Base-by-base conservation (phyloP, 2,888 invertebrate species). In the Hydropsyche betteni region DNA sequence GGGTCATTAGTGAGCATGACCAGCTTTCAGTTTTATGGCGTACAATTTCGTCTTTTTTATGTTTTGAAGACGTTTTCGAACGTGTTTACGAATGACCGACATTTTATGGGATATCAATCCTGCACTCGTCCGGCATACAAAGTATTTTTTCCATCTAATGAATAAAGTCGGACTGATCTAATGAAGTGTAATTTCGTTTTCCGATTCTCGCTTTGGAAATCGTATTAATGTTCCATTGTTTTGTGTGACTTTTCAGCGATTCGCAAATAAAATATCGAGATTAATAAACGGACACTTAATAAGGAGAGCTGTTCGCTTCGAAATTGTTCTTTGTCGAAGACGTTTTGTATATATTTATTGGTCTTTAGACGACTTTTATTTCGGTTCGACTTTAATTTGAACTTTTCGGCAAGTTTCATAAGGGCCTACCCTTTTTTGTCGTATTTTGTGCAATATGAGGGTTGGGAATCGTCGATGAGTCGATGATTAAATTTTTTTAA, bases 91-190 rank as follows among this genome's bases (percentile, higher is more conserved):
- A 24, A 14, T 24, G 58, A 44, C 10, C 16, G 16, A 24, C 58
- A 24, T 58, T 58, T 58, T 58, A 58, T 58, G 58, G 58, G 58
- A 16, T 58, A 58, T 58, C 58, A 58, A 24, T 58, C 24, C 58
- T 58, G 53, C 53, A 53, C 53, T 53, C 53, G 53, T n/a, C 53
- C 14, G 14, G 12, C 12, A 53, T 53, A 53, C 53, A 53, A 53
- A 53, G 53, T 53, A 14, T 53, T 53, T 53, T 53, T 53, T 53
- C 14, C 58, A 24, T 8, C 44, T 10, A 44, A 44, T 44, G 44
- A 8, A 44, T 44, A 44, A 44, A 44, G 44, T 10, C 7, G 1
- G 24, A 24, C 24, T 24, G 24, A 24, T 24, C 2, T 2, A 24
- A 24, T 24, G 2, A 24, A 24, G 24, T 24, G 24, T 24, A 24